Percentiles rank a stretch among this genome's conserved stretches.
These are phyloP conservation scores for Chrysina gloriosa DNA, from an alignment of 2,888 invertebrate species.

Conservation along the genomic window DNA sequence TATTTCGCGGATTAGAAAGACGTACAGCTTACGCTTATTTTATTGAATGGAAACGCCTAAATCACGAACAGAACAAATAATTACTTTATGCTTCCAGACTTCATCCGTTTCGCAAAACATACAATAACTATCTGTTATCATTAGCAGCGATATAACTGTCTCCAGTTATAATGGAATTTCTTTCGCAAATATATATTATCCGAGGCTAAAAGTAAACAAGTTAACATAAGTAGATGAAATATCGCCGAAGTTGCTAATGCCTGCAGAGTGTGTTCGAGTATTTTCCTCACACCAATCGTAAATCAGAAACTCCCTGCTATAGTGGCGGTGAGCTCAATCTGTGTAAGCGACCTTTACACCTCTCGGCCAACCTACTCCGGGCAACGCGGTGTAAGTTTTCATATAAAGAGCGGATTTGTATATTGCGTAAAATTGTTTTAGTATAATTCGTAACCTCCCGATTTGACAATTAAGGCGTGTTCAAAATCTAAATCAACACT, in stretches of 20 bases:
- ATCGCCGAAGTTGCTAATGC: slow-evolving; percentile 54
- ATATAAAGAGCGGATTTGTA: slow-evolving; percentile 40
- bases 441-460: no score
- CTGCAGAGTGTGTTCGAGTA: slow-evolving; percentile 53
- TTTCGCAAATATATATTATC: slow-evolving; percentile 39
- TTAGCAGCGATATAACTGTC: slow-evolving; percentile 26
- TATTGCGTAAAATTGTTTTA: slow-evolving; percentile 33
- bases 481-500: no score
- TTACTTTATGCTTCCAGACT: background rate
- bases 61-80: background rate
- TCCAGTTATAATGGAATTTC: slow-evolving; percentile 24
- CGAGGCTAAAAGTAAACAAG: slow-evolving; percentile 51
- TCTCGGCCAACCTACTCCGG: slow-evolving; percentile 16
- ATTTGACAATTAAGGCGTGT: no score
- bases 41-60: background rate
- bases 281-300: slow-evolving; percentile 37
- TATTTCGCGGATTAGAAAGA: no score
- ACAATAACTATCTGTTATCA: slow-evolving; percentile 8
- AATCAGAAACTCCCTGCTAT: slow-evolving; percentile 34
- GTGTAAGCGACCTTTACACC: slow-evolving; percentile 24
- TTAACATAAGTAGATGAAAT: slow-evolving; percentile 54
- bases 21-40: background rate
- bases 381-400: slow-evolving; percentile 35
- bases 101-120: slow-evolving; percentile 2
- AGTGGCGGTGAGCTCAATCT: slow-evolving; percentile 2